Evolutionary conservation across 1,140 invertebrate genomes (phyloP), one percentile per base, ranked within the genome.

Genomic region (Sycophaga agraensis): DNA sequence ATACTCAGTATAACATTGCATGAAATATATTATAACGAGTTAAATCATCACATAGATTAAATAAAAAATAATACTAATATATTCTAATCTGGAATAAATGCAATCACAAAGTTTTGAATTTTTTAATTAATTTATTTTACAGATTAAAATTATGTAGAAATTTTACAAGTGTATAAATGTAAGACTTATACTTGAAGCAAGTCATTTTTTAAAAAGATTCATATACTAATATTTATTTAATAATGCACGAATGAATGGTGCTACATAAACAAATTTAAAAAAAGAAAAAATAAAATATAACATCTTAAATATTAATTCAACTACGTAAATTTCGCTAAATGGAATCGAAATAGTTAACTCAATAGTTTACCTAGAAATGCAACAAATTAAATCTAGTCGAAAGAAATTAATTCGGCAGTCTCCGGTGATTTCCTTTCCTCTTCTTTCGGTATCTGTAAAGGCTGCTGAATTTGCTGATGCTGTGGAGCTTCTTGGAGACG

Each of bases 351-450:
- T 48, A 48, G 26, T 28, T 1, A 26, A 16, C 34, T 49, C 8
- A 54, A 45, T 46, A 48, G 4, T 28, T 55, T 12, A 28, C 46
- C 40, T 14, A 1, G 4, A 42, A 35, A 39, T 35, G 5, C 7
- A 4, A 57, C 35, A 24, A 37, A 37, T 34, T 60, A 45, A 54
- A 4, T 35, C 73, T 64, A 80, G 62, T 80, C 78, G 19, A 80
- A 80, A 17, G 78, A 76, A 63, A 80, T 80, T 0, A 80, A 64
- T 42, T 79, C 78, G 16, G 76, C 78, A 21, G 73, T 75, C 57
- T 74, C 77, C 1, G 72, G 69, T 56, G 78, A 78, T 6, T 67
- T 12, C 12, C 73, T 68, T 24, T 74, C 70, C 21, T 66, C 68
- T 19, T 66, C 24, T 16, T 64, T 70, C 4, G 5, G 37, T 12